Evolutionary conservation across 2,113 vertebrate species (phyloP).

Genomic region (Brachyhypopomus gauderio): DNA sequence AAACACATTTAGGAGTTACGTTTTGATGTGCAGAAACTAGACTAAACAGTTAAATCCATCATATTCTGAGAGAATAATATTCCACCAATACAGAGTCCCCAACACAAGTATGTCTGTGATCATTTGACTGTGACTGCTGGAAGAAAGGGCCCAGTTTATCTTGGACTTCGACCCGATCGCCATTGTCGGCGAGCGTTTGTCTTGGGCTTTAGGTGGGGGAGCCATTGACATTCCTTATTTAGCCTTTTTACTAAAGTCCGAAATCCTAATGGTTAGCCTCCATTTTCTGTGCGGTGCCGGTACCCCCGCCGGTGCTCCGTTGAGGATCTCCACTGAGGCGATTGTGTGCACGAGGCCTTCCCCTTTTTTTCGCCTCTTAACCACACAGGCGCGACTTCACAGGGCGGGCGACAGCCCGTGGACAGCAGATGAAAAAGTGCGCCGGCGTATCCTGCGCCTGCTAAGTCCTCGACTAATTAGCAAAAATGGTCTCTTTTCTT

Average conservation of each 20-base stretch:
- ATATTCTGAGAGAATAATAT: constrained; percentile 36
- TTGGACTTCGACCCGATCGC: constrained; percentile 54
- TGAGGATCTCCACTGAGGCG: constrained; percentile 74
- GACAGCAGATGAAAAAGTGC: constrained; percentile 76
- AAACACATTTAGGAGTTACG: neutral
- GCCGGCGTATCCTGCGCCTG: constrained; percentile 78
- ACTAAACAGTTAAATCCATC: neutral
- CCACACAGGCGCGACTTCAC: constrained; percentile 77
- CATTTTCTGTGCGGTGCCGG: constrained; percentile 64
- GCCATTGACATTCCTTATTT: constrained; percentile 74
- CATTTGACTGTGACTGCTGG: constrained; percentile 53
- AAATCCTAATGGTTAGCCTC: constrained; percentile 73
- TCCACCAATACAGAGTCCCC: constrained; percentile 41
- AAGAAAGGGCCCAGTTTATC: constrained; percentile 53
- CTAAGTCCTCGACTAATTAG: constrained; percentile 96
- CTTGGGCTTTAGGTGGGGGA: constrained; percentile 64
- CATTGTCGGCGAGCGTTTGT: constrained; percentile 61
- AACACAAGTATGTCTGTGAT: constrained; percentile 40
- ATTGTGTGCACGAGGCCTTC: constrained; percentile 65
- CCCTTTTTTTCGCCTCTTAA: constrained; percentile 73
- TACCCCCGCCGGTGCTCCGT: constrained; percentile 72
- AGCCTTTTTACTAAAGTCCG: constrained; percentile 71
- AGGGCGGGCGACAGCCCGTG: constrained; percentile 73
- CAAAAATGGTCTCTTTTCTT: constrained; percentile 83
- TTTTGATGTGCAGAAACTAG: neutral